Percentiles rank a stretch among this genome's conserved stretches.
Conservation (phyloP, 1,140 invertebrate species). For the Gonatopus flavifemur region DNA sequence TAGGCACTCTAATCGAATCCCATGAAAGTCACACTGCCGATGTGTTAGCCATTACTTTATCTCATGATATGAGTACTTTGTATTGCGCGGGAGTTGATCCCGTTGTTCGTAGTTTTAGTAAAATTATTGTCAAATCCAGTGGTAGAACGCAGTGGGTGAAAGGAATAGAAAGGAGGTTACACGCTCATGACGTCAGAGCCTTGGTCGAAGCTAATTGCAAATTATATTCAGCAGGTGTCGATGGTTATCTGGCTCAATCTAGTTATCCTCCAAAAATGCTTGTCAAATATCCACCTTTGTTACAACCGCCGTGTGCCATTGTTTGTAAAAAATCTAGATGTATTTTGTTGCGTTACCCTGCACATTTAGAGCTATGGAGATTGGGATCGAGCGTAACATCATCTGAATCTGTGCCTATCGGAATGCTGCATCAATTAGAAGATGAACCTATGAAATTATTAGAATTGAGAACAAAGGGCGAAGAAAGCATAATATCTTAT, state of each 20-base stretch:
- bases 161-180: conserved; percentile 73
- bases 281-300: conserved; percentile 71
- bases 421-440: conserved; percentile 44
- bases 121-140: conserved; percentile 62
- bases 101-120: conserved; percentile 70
- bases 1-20: conserved; percentile 75
- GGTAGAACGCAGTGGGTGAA: conserved; percentile 74
- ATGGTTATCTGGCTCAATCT: conserved; percentile 72
- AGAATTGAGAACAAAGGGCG: conserved; percentile 62
- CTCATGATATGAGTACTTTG: conserved; percentile 70
- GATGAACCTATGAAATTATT: conserved; percentile 69
- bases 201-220: conserved; percentile 66
- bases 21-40: conserved; percentile 78
- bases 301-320: conserved; percentile 64
- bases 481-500: conserved; percentile 67
- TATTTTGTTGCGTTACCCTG: conserved; percentile 70
- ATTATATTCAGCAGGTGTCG: conserved; percentile 77
- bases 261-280: conserved; percentile 67
- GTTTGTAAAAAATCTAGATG: conserved; percentile 63
- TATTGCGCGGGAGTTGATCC: conserved; percentile 84
- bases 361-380: conserved; percentile 66
- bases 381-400: conserved; percentile 55
- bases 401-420: conserved; percentile 34
- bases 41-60: conserved; percentile 72
- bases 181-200: conserved; percentile 82